phyloP scores from a whole-genome alignment of 2,113 vertebrate genomes.

The Tetraodon nigroviridis region DNA sequence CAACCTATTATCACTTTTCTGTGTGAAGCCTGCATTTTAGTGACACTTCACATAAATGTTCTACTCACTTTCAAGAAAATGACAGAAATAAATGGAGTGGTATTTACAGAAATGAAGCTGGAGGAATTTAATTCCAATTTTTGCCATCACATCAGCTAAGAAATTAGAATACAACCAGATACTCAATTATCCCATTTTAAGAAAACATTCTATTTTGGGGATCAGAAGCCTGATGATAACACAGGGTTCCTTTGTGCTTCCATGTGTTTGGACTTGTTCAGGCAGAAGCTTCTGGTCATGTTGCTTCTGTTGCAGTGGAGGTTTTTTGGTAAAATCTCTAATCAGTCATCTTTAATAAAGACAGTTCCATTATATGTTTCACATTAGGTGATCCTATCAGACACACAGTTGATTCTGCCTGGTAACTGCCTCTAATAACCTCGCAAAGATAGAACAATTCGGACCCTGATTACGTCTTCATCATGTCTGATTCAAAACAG shows the following conservation, averaged over 20 bases:
- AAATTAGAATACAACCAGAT: background rate
- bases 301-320: background rate
- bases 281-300: too few species aligned
- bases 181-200: background rate
- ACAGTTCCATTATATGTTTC: background rate
- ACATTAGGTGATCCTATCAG: too few species aligned
- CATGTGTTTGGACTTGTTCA: slow-evolving; percentile 11
- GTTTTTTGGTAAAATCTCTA: background rate
- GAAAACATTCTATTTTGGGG: slow-evolving; percentile 10
- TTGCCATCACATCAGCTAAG: background rate
- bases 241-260: background rate
- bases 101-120: background rate
- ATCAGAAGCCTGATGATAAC: slow-evolving; percentile 11
- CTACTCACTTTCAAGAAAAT: slow-evolving; percentile 2
- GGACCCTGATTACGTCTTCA: too few species aligned
- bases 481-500: background rate
- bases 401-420: too few species aligned
- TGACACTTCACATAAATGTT: slow-evolving; percentile 2
- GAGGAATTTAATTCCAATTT: background rate
- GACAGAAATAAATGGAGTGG: background rate
- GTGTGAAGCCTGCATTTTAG: slow-evolving; percentile 3
- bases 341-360: slow-evolving; percentile 4
- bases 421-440: background rate
- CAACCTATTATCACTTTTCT: slow-evolving; percentile 6
- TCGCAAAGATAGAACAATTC: too few species aligned